Base-by-base conservation (phyloP, 1,140 invertebrate species). In the Drosophila arawakana region DNA sequence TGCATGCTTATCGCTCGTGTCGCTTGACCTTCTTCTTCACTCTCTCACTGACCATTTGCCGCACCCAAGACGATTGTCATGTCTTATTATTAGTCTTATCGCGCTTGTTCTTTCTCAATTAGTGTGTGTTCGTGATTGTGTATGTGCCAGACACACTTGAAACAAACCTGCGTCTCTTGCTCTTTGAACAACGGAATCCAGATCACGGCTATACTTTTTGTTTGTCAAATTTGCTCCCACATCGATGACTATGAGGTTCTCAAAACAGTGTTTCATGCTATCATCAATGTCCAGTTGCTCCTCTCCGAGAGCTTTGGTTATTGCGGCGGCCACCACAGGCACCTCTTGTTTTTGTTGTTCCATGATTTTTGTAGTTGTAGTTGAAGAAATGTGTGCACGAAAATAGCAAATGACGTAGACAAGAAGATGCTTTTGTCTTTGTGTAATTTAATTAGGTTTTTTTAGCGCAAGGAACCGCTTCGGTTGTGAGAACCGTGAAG, bases 171-270 rank as follows among this genome's bases (percentile, higher is more conserved):
- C 95, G 94, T 98, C 97, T 94, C 97, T 97, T 69, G 97, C 97
- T 92, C 98, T 94, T 93, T 97, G 96, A 68, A 99, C 94, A 3
- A 99, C 98, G 73, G 97, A 96, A 93, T 98, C 97, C 85, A 98
- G 94, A 94, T 99, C 98, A 91, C 97, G 95, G 85, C 95, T 95
- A 93, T 97, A 99, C 92, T 98, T 98, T 93, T 98, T 98, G 93
- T 98, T 98, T 3, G 97, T 98, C 79, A 99, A 94, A 95, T 98
- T 99, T 13, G 98, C 97, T 86, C 97, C 98, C 73, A 97, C 96
- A 93, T 98, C 98, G 43, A 98, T 96, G 55, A 99, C 95, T 90
- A 98, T 96, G 92, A 98, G 96, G 93, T 97, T 97, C 92, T 97
- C 96, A 90, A 96, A 97, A 62, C 90, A 92, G 44, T 92, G 91